Evolutionary conservation across 2,888 invertebrate species (phyloP).

Genomic region (Arrhopalites spinosus): DNA sequence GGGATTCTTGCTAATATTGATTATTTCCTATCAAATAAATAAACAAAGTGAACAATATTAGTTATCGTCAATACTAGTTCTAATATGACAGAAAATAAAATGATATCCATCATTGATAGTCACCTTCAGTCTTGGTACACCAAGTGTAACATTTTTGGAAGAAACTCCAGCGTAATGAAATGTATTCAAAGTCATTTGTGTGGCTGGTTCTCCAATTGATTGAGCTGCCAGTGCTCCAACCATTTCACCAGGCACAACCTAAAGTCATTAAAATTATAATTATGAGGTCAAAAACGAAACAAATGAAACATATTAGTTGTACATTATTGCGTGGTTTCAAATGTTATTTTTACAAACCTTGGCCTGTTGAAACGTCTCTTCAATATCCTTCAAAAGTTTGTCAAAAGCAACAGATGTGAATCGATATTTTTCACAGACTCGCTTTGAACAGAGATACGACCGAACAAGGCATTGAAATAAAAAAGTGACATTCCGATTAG

Average conservation of each 20-base stretch:
- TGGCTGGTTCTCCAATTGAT: conserved; percentile 98
- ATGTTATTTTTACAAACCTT: conserved; percentile 43
- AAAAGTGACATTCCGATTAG: conserved; percentile 59
- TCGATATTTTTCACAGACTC: conserved; percentile 64
- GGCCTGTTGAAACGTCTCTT: conserved; percentile 65
- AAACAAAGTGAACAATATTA: conserved; percentile 15
- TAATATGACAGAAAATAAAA: background rate
- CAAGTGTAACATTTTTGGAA: conserved; percentile 99
- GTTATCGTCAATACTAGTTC: background rate
- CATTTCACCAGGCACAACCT: conserved; percentile 92
- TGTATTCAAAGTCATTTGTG: conserved; percentile 99
- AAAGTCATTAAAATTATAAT: background rate
- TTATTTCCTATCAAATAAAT: conserved; percentile 64
- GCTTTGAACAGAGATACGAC: conserved; percentile 64
- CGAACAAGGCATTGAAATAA: conserved; percentile 64
- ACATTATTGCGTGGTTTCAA: background rate
- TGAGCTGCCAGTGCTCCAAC: conserved; percentile 98
- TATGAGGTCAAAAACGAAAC: no score
- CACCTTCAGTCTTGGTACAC: conserved; percentile 96
- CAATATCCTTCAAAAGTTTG: conserved; percentile 67
- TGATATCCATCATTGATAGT: background rate
- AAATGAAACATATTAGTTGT: no score
- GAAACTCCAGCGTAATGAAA: conserved; percentile 99
- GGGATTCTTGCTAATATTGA: conserved; percentile 98
- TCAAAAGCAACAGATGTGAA: conserved; percentile 66